Base-by-base conservation (phyloP, 1,140 invertebrate species). In the Anastrepha obliqua region DNA sequence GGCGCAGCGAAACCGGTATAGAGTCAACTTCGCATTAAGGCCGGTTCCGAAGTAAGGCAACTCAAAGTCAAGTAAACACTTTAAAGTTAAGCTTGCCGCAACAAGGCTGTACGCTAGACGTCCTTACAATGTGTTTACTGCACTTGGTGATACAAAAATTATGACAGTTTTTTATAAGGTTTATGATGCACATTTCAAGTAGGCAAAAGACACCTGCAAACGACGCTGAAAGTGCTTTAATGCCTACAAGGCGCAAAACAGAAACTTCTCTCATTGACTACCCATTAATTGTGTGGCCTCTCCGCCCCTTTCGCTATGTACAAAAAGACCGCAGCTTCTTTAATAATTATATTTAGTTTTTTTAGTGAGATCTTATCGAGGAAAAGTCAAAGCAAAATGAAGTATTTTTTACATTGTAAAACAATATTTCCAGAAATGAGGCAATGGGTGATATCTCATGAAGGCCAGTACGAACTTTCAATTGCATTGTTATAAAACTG, bases 41-140 rank as follows among this genome's bases (percentile, higher is more conserved):
- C 74, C 74, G 74, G 74, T 81, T 81, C n/a, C 74, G 47, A 55
- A 8, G 44, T 74, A 74, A 74, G 15, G 44, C 47, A 81, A 81
- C 17, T n/a, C 44, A 81, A 81, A 81, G n/a, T 81, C 47, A 81
- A 81, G 74, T 39, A 81, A 55, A 81, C 15, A 11, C 74, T 67
- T 55, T 81, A 20, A 51, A 58, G n/a, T 29, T 81, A 81, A 81
- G 15, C 74, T 55, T 5, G 74, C 44, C 74, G 55, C 74, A 47
- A 55, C 74, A 55, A 81, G 74, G 74, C 47, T 81, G 74, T 11
- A 6, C n/a, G 74, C 74, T 11, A 55, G 74, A 58, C 74, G 74
- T 81, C 74, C 74, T 81, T 81, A 81, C 44, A 81, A 9, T n/a
- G 74, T 51, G n/a, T 3, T 51, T 17, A 58, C 47, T 81, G 47